Percentiles rank a stretch among this genome's conserved stretches.
Evolutionary conservation across 2,888 invertebrate genomes (phyloP).

Genomic region (Eupsilia transversa): DNA sequence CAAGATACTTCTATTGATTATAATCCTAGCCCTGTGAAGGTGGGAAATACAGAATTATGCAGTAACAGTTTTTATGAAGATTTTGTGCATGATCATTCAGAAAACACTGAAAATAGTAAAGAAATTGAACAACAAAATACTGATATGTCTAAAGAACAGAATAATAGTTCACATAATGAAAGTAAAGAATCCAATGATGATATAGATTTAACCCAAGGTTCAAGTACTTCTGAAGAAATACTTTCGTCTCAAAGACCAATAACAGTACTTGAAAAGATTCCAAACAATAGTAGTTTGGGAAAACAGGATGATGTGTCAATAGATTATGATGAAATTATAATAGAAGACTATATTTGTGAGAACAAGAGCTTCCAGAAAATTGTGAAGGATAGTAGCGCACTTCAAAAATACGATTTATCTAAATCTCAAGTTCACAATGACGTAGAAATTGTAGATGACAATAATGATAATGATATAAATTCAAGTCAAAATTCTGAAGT

Average conservation of each 20-base stretch:
- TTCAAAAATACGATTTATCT: not conserved
- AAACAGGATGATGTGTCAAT: conserved; percentile 80
- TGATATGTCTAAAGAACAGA: conserved; percentile 41
- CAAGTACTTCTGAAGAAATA: conserved; percentile 65
- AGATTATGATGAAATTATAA: conserved; percentile 82
- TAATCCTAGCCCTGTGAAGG: conserved; percentile 6
- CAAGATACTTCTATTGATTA: conserved; percentile 29
- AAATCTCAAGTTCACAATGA: conserved; percentile 24
- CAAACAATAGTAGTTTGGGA: conserved; percentile 71
- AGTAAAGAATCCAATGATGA: conserved; percentile 59
- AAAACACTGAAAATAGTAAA: conserved; percentile 64
- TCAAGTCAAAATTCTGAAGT: conserved; percentile 76
- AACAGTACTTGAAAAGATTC: conserved; percentile 6
- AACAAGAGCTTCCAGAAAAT: not conserved
- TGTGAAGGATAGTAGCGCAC: not conserved
- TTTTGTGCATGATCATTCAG: conserved; percentile 75
- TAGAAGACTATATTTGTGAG: conserved; percentile 57
- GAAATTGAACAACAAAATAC: conserved; percentile 34
- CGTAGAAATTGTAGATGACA: conserved; percentile 20
- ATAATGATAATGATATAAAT: conserved; percentile 57
- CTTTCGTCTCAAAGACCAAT: conserved; percentile 30
- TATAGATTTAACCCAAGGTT: conserved; percentile 81
- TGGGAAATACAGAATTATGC: conserved; percentile 30
- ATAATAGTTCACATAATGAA: conserved; percentile 67
- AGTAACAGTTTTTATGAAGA: conserved; percentile 75